These are phyloP conservation scores for Tetrapedia diversipes DNA, from an alignment of 2,888 invertebrate species.

Conservation along the genomic window DNA sequence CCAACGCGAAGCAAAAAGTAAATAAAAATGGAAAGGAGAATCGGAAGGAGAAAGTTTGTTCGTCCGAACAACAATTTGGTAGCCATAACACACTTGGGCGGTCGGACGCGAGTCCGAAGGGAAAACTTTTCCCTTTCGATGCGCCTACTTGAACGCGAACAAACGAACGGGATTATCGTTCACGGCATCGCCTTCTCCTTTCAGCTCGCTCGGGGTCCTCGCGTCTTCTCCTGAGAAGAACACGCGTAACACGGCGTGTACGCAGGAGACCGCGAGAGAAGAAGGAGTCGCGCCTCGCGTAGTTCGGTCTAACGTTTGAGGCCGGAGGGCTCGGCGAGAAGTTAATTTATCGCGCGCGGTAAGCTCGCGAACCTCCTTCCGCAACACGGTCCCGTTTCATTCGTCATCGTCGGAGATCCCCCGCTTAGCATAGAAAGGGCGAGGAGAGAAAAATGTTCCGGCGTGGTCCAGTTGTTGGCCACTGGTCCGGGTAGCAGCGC, in stretches of 20 bases:
- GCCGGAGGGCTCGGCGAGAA: neutral
- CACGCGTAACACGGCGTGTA: no score
- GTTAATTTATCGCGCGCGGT: constrained; percentile 18
- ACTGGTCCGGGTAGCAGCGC: neutral
- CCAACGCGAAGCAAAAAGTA: neutral
- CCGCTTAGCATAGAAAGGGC: constrained; percentile 28
- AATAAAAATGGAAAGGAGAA: neutral
- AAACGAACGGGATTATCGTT: constrained; percentile 10
- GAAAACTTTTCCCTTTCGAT: neutral
- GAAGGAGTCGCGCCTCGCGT: no score
- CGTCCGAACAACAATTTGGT: constrained; percentile 3
- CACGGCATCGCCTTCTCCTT: neutral
- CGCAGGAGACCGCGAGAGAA: no score
- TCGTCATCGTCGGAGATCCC: constrained; percentile 36
- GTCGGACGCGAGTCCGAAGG: no score
- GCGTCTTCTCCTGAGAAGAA: no score
- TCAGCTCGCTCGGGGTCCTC: neutral
- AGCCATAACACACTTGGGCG: no score
- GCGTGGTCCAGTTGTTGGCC: constrained; percentile 16
- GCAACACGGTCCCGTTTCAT: neutral
- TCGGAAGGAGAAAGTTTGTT: neutral
- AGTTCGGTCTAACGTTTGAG: no score
- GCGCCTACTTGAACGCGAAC: neutral
- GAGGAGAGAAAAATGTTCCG: constrained; percentile 10
- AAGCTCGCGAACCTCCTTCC: neutral